Evolutionary conservation across 2,888 invertebrate species (phyloP).

Genomic region (Drosophila hawaiiensis): DNA sequence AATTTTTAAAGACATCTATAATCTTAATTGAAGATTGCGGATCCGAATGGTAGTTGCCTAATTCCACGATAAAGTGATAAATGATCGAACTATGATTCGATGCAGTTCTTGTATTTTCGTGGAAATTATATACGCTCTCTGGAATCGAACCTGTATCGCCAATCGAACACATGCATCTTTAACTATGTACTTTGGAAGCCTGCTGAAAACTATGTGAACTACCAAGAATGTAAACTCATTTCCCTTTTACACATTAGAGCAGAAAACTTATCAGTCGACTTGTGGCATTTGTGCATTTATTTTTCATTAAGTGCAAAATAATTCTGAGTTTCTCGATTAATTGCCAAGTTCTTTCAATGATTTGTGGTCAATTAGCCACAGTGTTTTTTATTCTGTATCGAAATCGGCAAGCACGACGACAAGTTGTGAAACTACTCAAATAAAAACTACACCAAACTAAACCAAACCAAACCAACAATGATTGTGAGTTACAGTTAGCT

Average conservation of each 20-base stretch:
- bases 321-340: slow-evolving; percentile 14
- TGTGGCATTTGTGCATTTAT: not conserved
- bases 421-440: slow-evolving; percentile 15
- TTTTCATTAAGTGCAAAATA: slow-evolving; percentile 33
- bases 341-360: slow-evolving; percentile 15
- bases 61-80: not conserved
- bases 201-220: not conserved
- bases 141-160: not conserved
- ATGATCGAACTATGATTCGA: not conserved
- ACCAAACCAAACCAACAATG: not conserved
- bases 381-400: slow-evolving; percentile 7
- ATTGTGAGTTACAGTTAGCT: slow-evolving; percentile 15
- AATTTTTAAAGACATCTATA: not conserved
- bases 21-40: not conserved
- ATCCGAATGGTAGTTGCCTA: not conserved
- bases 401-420: slow-evolving; percentile 18
- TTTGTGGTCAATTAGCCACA: slow-evolving; percentile 18
- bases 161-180: not conserved
- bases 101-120: not conserved
- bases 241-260: not conserved
- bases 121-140: not conserved
- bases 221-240: slow-evolving; percentile 12
- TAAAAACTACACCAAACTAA: not conserved
- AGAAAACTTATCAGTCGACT: slow-evolving; percentile 3
- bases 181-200: not conserved